A percentile compares a stretch with the other conserved stretches of the same genome.
Conservation (phyloP, 2,113 vertebrate species). For the Trematomus loennbergii region DNA sequence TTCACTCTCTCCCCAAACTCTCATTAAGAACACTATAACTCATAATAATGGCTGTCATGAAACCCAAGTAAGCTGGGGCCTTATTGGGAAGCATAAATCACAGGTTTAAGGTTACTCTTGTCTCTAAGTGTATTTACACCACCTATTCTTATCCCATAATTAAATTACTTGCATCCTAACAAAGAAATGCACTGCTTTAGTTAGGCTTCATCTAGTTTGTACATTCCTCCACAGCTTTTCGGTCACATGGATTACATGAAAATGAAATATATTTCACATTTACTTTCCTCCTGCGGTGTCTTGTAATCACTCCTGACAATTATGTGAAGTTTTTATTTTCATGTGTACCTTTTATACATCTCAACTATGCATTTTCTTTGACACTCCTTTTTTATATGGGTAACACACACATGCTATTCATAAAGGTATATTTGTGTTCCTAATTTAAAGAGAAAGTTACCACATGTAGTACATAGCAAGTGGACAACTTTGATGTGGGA, state of each 20-base stretch:
- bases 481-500: conserved; percentile 53
- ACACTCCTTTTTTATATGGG: background rate
- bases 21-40: conserved; percentile 55
- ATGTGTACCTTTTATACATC: background rate
- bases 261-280: background rate
- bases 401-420: conserved; percentile 21
- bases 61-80: conserved; percentile 38
- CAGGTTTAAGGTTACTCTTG: conserved; percentile 7
- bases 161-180: conserved; percentile 17
- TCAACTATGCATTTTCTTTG: conserved; percentile 7
- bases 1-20: conserved; percentile 25
- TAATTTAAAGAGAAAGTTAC: conserved; percentile 30
- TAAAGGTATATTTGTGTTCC: background rate
- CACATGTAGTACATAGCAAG: conserved; percentile 20
- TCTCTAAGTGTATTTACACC: conserved; percentile 24
- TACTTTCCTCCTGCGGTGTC: background rate
- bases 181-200: background rate
- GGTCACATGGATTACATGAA: background rate
- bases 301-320: background rate
- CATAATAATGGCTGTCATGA: conserved; percentile 55
- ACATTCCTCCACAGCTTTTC: background rate
- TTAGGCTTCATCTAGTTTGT: background rate
- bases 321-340: conserved; percentile 6
- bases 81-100: conserved; percentile 56
- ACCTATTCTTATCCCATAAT: conserved; percentile 10